Conservation (phyloP, 2,797 vertebrate genomes). For the Megalops cyprinoides region DNA sequence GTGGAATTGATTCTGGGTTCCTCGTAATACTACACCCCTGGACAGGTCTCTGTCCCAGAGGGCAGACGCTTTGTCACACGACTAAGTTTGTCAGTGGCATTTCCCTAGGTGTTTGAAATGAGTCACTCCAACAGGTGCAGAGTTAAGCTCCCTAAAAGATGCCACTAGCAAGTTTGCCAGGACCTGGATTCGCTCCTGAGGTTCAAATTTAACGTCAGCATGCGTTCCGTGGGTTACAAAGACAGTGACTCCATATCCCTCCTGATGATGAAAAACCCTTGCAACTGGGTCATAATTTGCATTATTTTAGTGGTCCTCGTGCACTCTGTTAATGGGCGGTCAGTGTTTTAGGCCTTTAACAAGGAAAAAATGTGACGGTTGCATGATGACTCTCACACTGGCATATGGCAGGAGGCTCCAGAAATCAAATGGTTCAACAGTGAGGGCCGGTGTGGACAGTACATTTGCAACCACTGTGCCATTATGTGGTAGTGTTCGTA, state of each 20-base stretch:
- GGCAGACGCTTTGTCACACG: not conserved
- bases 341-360: constrained; percentile 46
- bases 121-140: not conserved
- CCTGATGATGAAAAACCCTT: constrained; percentile 32
- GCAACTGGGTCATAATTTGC: constrained; percentile 49
- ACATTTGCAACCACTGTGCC: not conserved
- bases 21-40: not conserved
- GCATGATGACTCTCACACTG: constrained; percentile 17
- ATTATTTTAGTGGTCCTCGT: constrained; percentile 49
- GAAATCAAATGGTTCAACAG: too few species aligned
- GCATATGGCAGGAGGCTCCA: not conserved
- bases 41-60: not conserved
- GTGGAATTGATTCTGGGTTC: too few species aligned
- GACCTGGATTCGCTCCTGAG: too few species aligned
- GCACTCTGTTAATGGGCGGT: constrained; percentile 44
- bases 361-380: constrained; percentile 40
- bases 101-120: too few species aligned
- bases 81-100: too few species aligned
- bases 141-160: not conserved
- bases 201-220: too few species aligned
- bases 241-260: not conserved
- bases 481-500: too few species aligned
- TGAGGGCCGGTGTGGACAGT: too few species aligned
- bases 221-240: too few species aligned
- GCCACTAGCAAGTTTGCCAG: not conserved